Evolutionary conservation across 2,797 vertebrate genomes (phyloP).

Genomic region (Heliangelus exortis): DNA sequence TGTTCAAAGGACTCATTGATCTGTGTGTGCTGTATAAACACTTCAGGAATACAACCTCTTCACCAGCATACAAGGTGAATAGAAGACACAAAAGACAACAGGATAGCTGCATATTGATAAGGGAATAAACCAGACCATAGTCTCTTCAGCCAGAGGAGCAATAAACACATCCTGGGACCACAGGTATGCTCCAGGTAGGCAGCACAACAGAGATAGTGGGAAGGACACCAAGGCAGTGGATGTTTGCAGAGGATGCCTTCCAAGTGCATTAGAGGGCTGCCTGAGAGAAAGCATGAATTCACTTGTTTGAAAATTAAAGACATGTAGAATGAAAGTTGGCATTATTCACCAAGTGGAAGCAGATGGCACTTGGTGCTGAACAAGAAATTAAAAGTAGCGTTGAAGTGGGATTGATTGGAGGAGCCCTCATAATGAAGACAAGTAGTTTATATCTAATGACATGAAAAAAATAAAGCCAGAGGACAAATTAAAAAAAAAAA

Average conservation of each 20-base stretch:
- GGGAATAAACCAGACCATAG: background rate
- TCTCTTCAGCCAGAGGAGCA: background rate
- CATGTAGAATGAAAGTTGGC: background rate
- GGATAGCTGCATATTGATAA: background rate
- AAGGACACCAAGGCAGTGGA: background rate
- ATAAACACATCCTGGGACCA: background rate
- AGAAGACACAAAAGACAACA: background rate
- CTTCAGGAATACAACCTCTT: background rate
- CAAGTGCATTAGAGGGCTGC: background rate
- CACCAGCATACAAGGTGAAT: background rate
- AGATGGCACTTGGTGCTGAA: constrained; percentile 44
- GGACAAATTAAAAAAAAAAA: constrained; percentile 25
- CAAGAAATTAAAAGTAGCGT: constrained; percentile 31
- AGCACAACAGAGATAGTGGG: background rate
- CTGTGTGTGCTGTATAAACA: background rate
- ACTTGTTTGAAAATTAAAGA: constrained; percentile 14
- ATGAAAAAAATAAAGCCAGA: constrained; percentile 27
- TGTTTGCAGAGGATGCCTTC: background rate
- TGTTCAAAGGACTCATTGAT: constrained; percentile 21
- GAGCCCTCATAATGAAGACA: constrained; percentile 38
- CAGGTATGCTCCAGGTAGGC: background rate
- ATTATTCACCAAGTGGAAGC: constrained; percentile 46
- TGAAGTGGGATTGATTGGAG: constrained; percentile 45
- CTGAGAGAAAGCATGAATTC: background rate
- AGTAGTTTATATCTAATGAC: constrained; percentile 43